Evolutionary conservation across 2,113 vertebrate genomes (phyloP).

Genomic region (Paedocypris sp.): DNA sequence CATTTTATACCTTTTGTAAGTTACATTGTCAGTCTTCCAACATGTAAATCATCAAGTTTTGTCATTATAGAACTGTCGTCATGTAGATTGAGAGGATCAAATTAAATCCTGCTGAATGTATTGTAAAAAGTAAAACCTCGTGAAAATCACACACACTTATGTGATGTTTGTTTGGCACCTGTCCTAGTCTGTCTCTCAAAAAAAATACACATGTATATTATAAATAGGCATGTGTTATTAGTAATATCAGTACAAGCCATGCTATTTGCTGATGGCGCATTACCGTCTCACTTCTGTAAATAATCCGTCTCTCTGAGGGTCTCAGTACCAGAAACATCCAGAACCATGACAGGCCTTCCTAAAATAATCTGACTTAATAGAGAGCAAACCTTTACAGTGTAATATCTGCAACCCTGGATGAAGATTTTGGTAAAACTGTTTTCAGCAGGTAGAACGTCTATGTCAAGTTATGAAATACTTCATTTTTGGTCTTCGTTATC

Average conservation of each 20-base stretch:
- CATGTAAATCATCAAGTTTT: conserved; percentile 11
- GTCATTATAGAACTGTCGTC: not conserved
- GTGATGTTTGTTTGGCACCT: not conserved
- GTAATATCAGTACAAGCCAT: not conserved
- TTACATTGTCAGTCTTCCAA: no score
- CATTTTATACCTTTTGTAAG: conserved; percentile 31
- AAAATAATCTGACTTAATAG: no score
- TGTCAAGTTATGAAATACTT: no score
- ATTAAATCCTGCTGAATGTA: conserved; percentile 7
- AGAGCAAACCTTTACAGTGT: no score
- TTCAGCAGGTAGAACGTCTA: no score
- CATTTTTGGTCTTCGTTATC: no score
- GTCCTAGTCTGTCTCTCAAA: not conserved
- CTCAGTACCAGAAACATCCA: no score
- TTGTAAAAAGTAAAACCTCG: not conserved
- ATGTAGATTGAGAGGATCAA: not conserved
- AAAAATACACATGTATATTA: not conserved
- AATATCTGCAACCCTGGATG: no score
- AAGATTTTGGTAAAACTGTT: no score
- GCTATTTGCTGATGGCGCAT: not conserved
- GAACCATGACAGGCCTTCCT: no score
- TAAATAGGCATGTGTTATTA: conserved; percentile 1
- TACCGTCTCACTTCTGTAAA: not conserved
- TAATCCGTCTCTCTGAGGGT: no score
- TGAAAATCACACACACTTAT: not conserved